Evolutionary conservation across 2,113 vertebrate genomes (phyloP).

Genomic region (Gobiocypris rarus): DNA sequence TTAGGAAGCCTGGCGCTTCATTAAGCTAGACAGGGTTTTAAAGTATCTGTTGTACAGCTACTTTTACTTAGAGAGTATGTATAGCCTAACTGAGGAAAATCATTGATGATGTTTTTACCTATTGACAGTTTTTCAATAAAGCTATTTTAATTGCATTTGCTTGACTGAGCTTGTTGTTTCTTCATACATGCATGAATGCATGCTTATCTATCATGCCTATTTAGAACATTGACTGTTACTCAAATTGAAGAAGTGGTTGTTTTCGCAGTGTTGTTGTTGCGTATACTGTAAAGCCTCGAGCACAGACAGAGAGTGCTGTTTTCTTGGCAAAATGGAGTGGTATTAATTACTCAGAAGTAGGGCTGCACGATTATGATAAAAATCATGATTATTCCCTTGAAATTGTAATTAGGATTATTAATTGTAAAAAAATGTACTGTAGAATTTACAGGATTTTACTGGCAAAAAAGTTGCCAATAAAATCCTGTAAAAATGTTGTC

Average conservation of each 20-base stretch:
- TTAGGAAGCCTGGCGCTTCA: conserved; percentile 51
- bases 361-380: no score
- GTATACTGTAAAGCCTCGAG: neutral
- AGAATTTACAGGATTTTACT: no score
- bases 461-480: no score
- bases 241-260: neutral
- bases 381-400: no score
- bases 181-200: neutral
- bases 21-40: neutral
- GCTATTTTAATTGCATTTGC: neutral
- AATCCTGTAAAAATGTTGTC: no score
- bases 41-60: conserved; percentile 23
- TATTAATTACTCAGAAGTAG: neutral
- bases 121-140: conserved; percentile 29
- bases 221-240: neutral
- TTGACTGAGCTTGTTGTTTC: neutral
- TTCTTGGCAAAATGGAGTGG: neutral
- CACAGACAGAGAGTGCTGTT: neutral
- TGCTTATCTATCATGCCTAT: neutral
- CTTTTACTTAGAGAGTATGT: neutral
- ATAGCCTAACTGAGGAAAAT: neutral
- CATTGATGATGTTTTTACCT: neutral
- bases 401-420: no score
- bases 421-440: no score
- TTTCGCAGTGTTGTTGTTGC: neutral